phyloP scores from a whole-genome alignment of 2,113 vertebrate species.

The Psilopogon haemacephalus region DNA sequence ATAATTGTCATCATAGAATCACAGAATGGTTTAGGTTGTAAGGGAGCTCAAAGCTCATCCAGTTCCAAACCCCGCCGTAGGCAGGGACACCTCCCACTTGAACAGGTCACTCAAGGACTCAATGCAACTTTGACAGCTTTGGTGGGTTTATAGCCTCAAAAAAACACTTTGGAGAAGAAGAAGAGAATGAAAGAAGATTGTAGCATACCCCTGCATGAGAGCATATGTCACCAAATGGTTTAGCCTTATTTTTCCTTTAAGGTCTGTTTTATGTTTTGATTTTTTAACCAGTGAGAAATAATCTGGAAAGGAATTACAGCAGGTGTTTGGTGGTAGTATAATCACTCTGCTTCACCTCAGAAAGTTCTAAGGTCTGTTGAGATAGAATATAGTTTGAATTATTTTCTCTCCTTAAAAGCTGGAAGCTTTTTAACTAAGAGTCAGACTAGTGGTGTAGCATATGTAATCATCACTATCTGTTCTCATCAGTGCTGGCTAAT shows the following conservation, averaged over 20 bases:
- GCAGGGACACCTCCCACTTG: no score
- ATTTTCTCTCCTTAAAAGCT: not conserved
- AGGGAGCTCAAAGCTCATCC: no score
- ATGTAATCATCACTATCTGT: not conserved
- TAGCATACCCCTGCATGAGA: not conserved
- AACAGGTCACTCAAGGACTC: no score
- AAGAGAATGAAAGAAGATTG: not conserved
- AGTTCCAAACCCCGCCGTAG: no score
- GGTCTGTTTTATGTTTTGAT: not conserved
- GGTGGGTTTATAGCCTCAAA: not conserved
- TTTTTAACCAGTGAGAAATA: not conserved
- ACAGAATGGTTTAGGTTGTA: no score
- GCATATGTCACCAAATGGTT: not conserved
- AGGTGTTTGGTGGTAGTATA: not conserved
- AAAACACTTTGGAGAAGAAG: not conserved
- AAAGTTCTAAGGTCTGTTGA: not conserved
- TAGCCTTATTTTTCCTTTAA: not conserved
- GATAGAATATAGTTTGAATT: not conserved
- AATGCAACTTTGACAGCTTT: not conserved
- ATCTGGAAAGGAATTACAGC: not conserved
- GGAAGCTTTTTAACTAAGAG: not conserved
- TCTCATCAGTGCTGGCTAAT: not conserved
- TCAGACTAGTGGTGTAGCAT: not conserved
- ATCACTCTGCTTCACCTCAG: not conserved
- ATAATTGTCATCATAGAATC: not conserved